These are phyloP conservation scores for Heliconius congener DNA, from an alignment of 1,140 invertebrate genomes.

Conservation along the genomic window DNA sequence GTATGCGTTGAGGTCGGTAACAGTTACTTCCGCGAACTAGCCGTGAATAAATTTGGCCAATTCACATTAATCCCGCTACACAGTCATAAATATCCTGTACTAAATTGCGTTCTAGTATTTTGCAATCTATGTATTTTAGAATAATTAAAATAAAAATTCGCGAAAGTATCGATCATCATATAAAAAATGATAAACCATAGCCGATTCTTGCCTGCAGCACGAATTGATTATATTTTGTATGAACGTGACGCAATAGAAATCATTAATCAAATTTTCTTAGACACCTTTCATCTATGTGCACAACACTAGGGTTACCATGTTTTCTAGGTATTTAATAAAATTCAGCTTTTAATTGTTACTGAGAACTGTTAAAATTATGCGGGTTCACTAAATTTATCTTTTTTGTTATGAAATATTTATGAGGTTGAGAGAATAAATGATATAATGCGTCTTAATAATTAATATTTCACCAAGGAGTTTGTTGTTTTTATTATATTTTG, in stretches of 20 bases:
- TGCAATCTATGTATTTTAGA: neutral
- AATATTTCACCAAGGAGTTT: neutral
- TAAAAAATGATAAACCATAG: neutral
- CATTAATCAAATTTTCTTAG: conserved; percentile 17
- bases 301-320: neutral
- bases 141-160: neutral
- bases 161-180: neutral
- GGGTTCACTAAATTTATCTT: neutral
- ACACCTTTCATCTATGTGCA: conserved; percentile 10
- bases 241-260: neutral
- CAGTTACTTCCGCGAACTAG: conserved; percentile 64
- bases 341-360: neutral
- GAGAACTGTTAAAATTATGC: neutral
- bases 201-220: conserved; percentile 27
- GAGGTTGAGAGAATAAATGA: neutral
- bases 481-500: neutral
- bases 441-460: neutral
- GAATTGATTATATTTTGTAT: conserved; percentile 22
- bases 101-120: neutral
- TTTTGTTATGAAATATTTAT: conserved; percentile 9
- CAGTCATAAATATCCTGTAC: neutral
- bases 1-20: conserved; percentile 52
- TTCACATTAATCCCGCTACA: neutral
- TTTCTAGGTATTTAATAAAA: neutral
- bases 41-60: conserved; percentile 40